These are phyloP conservation scores for Trachemys scripta DNA, from an alignment of 2,113 vertebrate genomes.

Conservation along the genomic window DNA sequence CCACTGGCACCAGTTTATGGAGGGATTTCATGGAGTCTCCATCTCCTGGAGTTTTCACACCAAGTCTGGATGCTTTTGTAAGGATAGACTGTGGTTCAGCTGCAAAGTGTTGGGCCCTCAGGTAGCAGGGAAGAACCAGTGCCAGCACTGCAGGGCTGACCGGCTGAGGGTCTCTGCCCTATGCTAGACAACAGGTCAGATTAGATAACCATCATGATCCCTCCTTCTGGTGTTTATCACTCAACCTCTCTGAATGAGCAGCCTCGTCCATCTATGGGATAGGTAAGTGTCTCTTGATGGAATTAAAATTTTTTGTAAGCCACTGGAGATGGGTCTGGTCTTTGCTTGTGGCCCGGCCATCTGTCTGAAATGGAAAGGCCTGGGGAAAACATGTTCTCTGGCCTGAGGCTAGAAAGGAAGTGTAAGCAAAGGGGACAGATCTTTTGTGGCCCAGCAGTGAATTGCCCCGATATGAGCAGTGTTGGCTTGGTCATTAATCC, in stretches of 20 bases:
- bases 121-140: too few relatives aligned
- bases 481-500: background rate
- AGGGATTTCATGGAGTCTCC: background rate
- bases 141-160: background rate
- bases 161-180: background rate
- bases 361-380: background rate
- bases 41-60: background rate
- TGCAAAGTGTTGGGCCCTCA: background rate
- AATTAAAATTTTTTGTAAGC: background rate
- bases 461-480: background rate
- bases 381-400: background rate
- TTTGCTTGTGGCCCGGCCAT: accelerated
- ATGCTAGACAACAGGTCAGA: background rate
- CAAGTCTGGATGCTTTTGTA: background rate
- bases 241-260: background rate
- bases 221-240: background rate
- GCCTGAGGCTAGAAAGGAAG: background rate
- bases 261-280: background rate
- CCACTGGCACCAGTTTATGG: background rate
- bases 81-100: background rate
- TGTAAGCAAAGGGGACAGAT: background rate
- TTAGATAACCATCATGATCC: background rate
- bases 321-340: background rate
- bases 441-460: background rate
- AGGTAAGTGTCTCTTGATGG: background rate